These are phyloP conservation scores for Euspilapteryx auroguttella DNA, from an alignment of 2,888 invertebrate species.

Conservation along the genomic window DNA sequence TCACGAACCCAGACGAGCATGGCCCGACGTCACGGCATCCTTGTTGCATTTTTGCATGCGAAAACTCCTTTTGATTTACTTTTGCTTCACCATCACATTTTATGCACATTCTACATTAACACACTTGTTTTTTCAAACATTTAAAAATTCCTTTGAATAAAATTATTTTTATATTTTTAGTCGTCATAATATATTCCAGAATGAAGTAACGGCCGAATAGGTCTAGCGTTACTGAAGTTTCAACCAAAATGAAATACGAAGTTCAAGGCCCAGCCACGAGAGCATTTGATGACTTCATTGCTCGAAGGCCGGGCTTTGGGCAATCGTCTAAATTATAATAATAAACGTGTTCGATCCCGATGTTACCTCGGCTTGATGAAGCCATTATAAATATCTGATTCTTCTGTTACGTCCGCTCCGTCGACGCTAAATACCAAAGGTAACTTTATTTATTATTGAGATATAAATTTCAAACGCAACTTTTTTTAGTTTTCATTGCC, in stretches of 20 bases:
- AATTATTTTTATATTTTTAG: no score
- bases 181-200: no score
- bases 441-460: slow-evolving; percentile 15
- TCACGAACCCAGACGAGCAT: slow-evolving; percentile 31
- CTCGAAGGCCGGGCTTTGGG: slow-evolving; percentile 36
- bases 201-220: no score
- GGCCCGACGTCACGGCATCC: slow-evolving; percentile 46
- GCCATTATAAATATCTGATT: slow-evolving; percentile 58
- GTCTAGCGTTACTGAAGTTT: no score
- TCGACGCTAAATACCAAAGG: slow-evolving; percentile 39
- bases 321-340: slow-evolving; percentile 59
- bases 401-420: slow-evolving; percentile 30
- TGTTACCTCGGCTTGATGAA: slow-evolving; percentile 48
- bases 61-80: slow-evolving; percentile 40
- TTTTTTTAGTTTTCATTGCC: slow-evolving; percentile 1
- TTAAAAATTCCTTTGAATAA: no score
- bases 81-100: slow-evolving; percentile 21
- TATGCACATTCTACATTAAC: no score
- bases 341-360: slow-evolving; percentile 54
- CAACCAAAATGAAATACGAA: no score
- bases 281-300: slow-evolving; percentile 58
- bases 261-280: slow-evolving; percentile 8
- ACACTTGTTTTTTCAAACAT: no score
- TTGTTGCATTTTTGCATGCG: slow-evolving; percentile 51
- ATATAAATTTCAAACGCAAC: slow-evolving; percentile 6